Evolutionary conservation across 2,113 vertebrate genomes (phyloP).

Genomic region (Cyphomyrus plagiostoma): DNA sequence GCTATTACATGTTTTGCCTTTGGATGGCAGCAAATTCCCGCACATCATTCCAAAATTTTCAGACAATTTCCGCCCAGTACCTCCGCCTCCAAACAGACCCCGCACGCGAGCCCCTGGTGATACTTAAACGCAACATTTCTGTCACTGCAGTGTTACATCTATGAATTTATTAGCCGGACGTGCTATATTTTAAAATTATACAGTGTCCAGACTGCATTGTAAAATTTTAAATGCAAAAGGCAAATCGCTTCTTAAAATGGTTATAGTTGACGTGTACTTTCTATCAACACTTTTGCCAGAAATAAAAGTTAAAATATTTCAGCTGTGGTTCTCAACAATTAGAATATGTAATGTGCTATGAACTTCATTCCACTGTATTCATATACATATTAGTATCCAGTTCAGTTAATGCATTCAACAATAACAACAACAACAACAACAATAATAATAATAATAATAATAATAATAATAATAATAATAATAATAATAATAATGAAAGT

Average conservation of each 20-base stretch:
- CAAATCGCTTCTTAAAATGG: not conserved
- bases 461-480: not conserved
- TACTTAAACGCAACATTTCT: slow-evolving; percentile 3
- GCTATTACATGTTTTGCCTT: not conserved
- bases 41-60: not conserved
- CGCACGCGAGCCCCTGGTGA: not conserved
- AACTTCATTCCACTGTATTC: not conserved
- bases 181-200: not conserved
- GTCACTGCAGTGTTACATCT: not conserved
- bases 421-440: not conserved
- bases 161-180: not conserved
- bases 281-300: not conserved
- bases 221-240: too few relatives aligned
- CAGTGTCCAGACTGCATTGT: not conserved
- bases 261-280: not conserved
- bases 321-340: not conserved
- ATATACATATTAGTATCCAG: not conserved
- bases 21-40: slow-evolving; percentile 10
- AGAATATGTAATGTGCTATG: not conserved
- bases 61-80: not conserved
- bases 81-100: not conserved
- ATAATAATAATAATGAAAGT: not conserved
- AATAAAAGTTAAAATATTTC: not conserved
- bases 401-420: not conserved
- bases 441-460: not conserved